These are phyloP conservation scores for Drosophila mulleri DNA, from an alignment of 2,888 invertebrate species.

Conservation along the genomic window DNA sequence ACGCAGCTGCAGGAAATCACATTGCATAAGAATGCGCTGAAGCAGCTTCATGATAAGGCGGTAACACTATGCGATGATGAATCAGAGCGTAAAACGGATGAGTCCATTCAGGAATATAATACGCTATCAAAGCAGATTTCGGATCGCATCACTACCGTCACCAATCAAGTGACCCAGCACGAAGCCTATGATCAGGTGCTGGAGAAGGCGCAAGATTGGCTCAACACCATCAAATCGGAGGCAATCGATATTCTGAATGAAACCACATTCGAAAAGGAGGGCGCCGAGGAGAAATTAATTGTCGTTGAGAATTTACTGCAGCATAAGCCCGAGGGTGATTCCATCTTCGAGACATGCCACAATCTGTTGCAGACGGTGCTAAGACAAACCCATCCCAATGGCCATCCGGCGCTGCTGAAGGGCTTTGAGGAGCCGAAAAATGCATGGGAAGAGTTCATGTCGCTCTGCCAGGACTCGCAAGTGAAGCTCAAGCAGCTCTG, in stretches of 20 bases:
- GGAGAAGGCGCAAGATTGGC: conserved; percentile 93
- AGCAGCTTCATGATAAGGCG: conserved; percentile 93
- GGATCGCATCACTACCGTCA: conserved; percentile 88
- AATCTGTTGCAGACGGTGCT: conserved; percentile 90
- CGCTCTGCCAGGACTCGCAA: conserved; percentile 89
- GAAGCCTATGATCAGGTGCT: conserved; percentile 92
- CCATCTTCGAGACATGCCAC: conserved; percentile 89
- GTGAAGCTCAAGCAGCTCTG: conserved; percentile 91
- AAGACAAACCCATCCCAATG: conserved; percentile 90
- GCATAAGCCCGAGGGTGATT: conserved; percentile 91
- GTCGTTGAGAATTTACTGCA: conserved; percentile 91
- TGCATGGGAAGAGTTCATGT: conserved; percentile 91
- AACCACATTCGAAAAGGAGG: conserved; percentile 91
- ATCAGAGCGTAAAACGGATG: conserved; percentile 90
- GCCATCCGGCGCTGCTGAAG: conserved; percentile 90
- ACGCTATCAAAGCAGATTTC: conserved; percentile 89
- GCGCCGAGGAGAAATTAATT: conserved; percentile 90
- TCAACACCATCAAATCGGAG: conserved; percentile 92
- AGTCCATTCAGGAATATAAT: conserved; percentile 90
- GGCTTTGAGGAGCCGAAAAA: conserved; percentile 91
- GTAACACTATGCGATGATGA: conserved; percentile 92
- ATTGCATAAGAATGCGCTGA: conserved; percentile 93
- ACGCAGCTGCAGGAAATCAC: conserved; percentile 93
- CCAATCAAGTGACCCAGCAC: conserved; percentile 91
- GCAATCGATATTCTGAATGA: conserved; percentile 92